Base-by-base conservation (phyloP, 1,140 invertebrate species). In the Brachionus angularis region DNA sequence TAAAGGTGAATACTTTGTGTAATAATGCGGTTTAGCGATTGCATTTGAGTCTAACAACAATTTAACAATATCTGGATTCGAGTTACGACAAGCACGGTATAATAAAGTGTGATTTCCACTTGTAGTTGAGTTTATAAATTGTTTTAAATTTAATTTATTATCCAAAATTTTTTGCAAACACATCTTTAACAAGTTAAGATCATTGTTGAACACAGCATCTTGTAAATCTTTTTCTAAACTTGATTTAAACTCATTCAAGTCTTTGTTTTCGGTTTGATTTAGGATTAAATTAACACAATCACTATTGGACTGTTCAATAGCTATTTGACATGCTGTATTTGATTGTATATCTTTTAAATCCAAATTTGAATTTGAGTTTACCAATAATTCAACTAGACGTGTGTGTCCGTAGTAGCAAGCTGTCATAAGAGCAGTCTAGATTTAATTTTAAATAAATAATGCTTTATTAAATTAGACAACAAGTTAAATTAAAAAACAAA, bases 271-370 rank as follows among this genome's bases (percentile, higher is more conserved):
- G 12, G 47, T 29, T 16, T 67, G 39, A 18, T 67, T 50, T 33
- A 67, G 42, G 18, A 67, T 49, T 23, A 67, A 46, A 36, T 67
- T 67, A 29, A 67, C 62, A 47, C 62, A 67, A n/a, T 67, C 62
- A 33, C 23, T 67, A 27, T 46, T 46, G 0, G 42, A 46, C 14
- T 29, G 42, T 3, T 67, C 62, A 12, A 67, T 46, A 23, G 29
- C 62, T 31, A 67, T 34, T 49, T 67, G 62, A 8, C 62, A 67
- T 67, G 62, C 62, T 18, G 8, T 67, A 21, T 67, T 29, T 12
- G 36, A 21, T 47, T 67, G 42, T 12, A 34, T 46, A 29, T 67
- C 62, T 3, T 46, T 33, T 25, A 67, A 8, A 16, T 67, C 62
- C 14, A 67, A 33, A 36, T 67, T 50, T 47, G 62, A 25, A 12